Percentiles rank a stretch among this genome's conserved stretches.
Evolutionary conservation across 2,888 invertebrate genomes (phyloP).

Genomic region (Drosophila melanosoma): DNA sequence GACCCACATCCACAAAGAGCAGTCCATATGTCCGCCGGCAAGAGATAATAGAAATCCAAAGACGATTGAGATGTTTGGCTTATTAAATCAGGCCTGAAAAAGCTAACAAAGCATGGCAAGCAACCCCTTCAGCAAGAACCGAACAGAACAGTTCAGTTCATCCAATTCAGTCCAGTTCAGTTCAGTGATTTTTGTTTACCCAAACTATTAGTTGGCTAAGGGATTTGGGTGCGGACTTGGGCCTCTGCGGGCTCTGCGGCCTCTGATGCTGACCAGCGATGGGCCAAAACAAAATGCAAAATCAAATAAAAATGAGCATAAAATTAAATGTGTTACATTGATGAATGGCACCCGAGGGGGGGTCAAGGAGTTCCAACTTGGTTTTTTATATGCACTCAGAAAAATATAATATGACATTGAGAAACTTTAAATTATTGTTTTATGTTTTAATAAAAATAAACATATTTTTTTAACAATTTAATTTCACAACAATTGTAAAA

Average conservation of each 20-base stretch:
- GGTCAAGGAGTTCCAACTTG: background rate
- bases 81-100: slow-evolving; percentile 69
- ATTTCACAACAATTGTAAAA: background rate
- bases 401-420: background rate
- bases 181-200: slow-evolving; percentile 62
- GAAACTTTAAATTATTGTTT: background rate
- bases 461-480: background rate
- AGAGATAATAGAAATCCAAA: slow-evolving; percentile 64
- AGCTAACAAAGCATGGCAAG: slow-evolving; percentile 57
- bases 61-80: slow-evolving; percentile 53
- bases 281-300: slow-evolving; percentile 53
- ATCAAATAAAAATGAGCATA: slow-evolving; percentile 80
- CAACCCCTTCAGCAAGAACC: slow-evolving; percentile 38
- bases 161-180: slow-evolving; percentile 15
- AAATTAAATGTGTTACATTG: slow-evolving; percentile 83
- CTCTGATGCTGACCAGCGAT: slow-evolving; percentile 50
- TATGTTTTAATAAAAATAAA: background rate
- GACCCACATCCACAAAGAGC: background rate
- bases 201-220: slow-evolving; percentile 70
- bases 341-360: slow-evolving; percentile 59
- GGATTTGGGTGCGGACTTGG: slow-evolving; percentile 13
- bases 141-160: slow-evolving; percentile 1
- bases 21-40: background rate
- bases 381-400: slow-evolving; percentile 1
- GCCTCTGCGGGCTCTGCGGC: slow-evolving; percentile 41